These are phyloP conservation scores for Bombyx mori DNA, from an alignment of 1,140 invertebrate species.

Conservation along the genomic window ASM3026992v2 NC_085108.1:3475501-3476000, in stretches of 20 bases:
- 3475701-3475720: conserved; percentile 48
- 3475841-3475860: conserved; percentile 58
- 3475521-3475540: conserved; percentile 23
- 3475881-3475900: conserved; percentile 60
- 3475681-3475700: conserved; percentile 54
- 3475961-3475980: conserved; percentile 63
- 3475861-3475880: conserved; percentile 45
- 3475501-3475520: conserved; percentile 23
- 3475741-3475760: conserved; percentile 52
- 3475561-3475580: conserved; percentile 61
- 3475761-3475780: conserved; percentile 49
- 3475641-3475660: conserved; percentile 63
- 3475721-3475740: conserved; percentile 59
- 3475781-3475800: conserved; percentile 53
- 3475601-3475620: conserved; percentile 60
- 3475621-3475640: conserved; percentile 44
- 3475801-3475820: conserved; percentile 47
- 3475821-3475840: conserved; percentile 49
- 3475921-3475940: conserved; percentile 53
- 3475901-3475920: conserved; percentile 54
- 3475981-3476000: conserved; percentile 52
- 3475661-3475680: conserved; percentile 69
- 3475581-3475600: conserved; percentile 57
- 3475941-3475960: conserved; percentile 52
- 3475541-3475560: conserved; percentile 45